Evolutionary conservation across 2,113 vertebrate genomes (phyloP).

Genomic region (Pristiophorus japonicus): DNA sequence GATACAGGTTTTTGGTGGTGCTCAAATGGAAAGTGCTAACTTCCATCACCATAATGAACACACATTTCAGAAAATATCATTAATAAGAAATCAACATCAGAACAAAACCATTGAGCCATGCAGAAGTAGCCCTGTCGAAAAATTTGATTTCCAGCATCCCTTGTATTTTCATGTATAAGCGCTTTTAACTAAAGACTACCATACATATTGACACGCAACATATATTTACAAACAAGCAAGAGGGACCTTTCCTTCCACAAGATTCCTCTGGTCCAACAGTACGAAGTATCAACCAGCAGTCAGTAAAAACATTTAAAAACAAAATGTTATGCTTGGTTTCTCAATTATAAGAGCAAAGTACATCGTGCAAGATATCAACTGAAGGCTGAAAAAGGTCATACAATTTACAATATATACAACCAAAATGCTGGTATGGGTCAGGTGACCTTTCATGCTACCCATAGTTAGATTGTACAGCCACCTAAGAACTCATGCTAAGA

Average conservation of each 20-base stretch:
- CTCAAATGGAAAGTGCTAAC: too few relatives aligned
- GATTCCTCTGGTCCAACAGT: background rate
- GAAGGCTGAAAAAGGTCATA: background rate
- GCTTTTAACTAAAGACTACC: background rate
- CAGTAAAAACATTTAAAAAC: background rate
- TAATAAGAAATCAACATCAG: background rate
- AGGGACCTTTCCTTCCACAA: background rate
- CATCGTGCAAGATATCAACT: background rate
- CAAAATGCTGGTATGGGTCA: background rate
- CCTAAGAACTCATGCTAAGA: too few relatives aligned
- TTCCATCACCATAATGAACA: background rate
- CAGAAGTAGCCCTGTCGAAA: background rate
- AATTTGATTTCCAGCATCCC: background rate
- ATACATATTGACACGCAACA: background rate
- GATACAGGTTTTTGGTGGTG: background rate
- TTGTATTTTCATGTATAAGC: background rate
- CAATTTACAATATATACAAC: background rate
- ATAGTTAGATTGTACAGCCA: too few relatives aligned
- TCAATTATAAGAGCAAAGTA: background rate
- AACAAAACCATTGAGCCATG: background rate
- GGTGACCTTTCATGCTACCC: background rate
- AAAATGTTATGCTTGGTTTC: background rate
- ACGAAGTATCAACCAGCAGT: background rate
- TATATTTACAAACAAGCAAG: background rate
- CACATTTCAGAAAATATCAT: background rate